Base-by-base conservation (phyloP, 2,113 vertebrate genomes). In the Amblyornis subalaris region DNA sequence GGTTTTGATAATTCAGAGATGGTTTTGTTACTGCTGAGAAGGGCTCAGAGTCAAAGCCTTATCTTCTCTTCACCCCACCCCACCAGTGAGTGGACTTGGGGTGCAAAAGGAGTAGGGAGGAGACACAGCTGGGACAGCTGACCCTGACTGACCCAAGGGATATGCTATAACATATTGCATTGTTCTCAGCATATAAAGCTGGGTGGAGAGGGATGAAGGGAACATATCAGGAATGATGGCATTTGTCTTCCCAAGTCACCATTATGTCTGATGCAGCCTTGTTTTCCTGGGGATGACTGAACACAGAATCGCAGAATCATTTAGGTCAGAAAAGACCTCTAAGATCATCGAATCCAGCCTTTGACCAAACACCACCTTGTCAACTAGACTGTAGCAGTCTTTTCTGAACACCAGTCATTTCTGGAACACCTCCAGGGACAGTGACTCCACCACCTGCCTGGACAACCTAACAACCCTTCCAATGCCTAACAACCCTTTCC, bases 91-190 rank as follows among this genome's bases (percentile, higher is more conserved):
- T 3, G 36, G 20, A 26, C 25, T 53, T 9, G 24, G 23, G 17
- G 15, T n/a, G 35, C 33, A 81, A 45, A 66, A 47, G 62, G 14
- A 48, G 26, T n/a, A 80, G 38, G 9, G 11, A 80, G 4, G 18
- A 29, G 42, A 51, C 33, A 61, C 5, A 55, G 64, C 14, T 10
- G 7, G 28, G 36, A 62, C 54, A 40, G 35, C 36, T 67, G 71
- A 51, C 14, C 42, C 12, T 19, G 3, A 11, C 15, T 62, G 36
- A 36, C 7, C 33, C 16, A 7, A 57, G 51, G 7, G 42, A 2
- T 38, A 31, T 35, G 9, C 33, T 42, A 47, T 6, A 71, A 35
- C 19, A 16, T 11, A 7, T 4, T 31, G 24, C 0, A 0, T n/a
- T 38, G 40, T 51, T 11, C 13, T 55, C 60, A n/a, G 22, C 19